Conservation (phyloP, 2,113 vertebrate species). For the Patagioenas fasciata region DNA sequence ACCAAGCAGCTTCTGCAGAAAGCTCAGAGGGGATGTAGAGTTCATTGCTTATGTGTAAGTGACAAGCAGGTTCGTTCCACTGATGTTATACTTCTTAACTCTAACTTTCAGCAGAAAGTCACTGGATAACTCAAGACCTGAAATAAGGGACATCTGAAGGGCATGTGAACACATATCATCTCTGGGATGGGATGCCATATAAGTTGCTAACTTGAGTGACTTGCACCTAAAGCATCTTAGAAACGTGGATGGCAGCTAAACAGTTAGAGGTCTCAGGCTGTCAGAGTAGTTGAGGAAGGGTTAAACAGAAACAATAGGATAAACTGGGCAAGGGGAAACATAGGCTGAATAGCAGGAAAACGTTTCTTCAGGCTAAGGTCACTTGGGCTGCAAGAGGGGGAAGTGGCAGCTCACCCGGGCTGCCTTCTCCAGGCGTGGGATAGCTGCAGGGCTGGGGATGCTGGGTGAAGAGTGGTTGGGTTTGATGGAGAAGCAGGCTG, state of each 20-base stretch:
- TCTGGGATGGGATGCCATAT: background rate
- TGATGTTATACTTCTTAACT: background rate
- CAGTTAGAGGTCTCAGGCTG: background rate
- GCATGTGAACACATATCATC: rapidly evolving
- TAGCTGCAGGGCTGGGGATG: background rate
- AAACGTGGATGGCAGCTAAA: background rate
- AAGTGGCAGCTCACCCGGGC: background rate
- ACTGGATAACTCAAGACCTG: background rate
- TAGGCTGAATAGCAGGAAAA: slow-evolving; percentile 48
- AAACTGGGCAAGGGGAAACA: background rate
- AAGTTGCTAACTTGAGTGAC: background rate
- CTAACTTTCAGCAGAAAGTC: background rate
- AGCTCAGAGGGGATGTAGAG: background rate
- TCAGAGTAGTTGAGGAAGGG: background rate
- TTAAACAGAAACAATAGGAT: slow-evolving; percentile 32
- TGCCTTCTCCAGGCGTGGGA: rapidly evolving
- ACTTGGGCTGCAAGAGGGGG: background rate
- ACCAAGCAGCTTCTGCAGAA: background rate
- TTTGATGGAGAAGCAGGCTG: background rate
- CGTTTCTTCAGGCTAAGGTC: slow-evolving; percentile 25
- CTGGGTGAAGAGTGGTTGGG: background rate
- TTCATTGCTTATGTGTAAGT: background rate
- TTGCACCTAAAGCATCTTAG: background rate
- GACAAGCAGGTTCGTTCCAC: background rate
- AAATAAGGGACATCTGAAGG: background rate